phyloP scores from a whole-genome alignment of 2,888 invertebrate genomes.

The Epirrita christyi region DNA sequence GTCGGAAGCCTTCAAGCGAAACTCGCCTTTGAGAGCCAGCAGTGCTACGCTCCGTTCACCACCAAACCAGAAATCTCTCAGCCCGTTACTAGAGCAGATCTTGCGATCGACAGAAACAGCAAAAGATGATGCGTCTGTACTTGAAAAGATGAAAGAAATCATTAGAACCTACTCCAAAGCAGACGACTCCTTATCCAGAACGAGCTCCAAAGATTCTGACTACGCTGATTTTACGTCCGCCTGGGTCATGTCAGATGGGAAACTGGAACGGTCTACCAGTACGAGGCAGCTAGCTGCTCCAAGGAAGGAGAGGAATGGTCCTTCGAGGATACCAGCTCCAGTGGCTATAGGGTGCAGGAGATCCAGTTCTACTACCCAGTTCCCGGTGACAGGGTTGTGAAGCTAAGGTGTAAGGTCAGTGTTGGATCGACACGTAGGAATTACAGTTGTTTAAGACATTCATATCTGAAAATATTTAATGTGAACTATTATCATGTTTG shows the following conservation, averaged over 20 bases:
- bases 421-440: not conserved
- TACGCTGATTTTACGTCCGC: constrained; percentile 89
- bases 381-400: constrained; percentile 64
- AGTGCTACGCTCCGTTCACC: constrained; percentile 82
- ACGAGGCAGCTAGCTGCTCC: constrained; percentile 79
- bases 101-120: constrained; percentile 89
- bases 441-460: no score
- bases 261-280: constrained; percentile 85
- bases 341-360: constrained; percentile 74
- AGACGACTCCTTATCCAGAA: constrained; percentile 75
- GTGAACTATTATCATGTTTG: not conserved
- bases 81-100: constrained; percentile 89
- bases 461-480: no score
- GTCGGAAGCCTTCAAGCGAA: constrained; percentile 79
- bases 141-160: constrained; percentile 90
- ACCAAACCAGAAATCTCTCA: constrained; percentile 85
- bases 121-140: constrained; percentile 89
- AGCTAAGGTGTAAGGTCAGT: not conserved
- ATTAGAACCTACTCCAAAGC: constrained; percentile 78
- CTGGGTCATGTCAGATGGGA: constrained; percentile 90
- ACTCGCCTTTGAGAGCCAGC: constrained; percentile 78
- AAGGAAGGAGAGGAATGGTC: constrained; percentile 72
- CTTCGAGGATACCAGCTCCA: constrained; percentile 77
- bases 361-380: constrained; percentile 77
- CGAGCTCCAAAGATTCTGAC: constrained; percentile 84